Evolutionary conservation across 2,113 vertebrate genomes (phyloP).

Genomic region (Neodon shergylaensis): DNA sequence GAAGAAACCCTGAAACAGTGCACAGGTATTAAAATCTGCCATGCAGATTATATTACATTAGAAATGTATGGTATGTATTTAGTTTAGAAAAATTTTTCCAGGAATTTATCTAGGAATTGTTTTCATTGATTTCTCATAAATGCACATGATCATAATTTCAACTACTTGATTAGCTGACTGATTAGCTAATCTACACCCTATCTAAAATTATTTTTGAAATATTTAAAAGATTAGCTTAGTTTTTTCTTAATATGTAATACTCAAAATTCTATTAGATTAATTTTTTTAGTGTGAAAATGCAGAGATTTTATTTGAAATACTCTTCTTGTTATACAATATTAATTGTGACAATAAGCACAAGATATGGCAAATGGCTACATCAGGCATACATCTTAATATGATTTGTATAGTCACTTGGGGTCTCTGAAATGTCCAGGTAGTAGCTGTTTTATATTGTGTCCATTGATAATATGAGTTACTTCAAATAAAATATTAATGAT

Average conservation of each 20-base stretch:
- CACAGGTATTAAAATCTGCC: not conserved
- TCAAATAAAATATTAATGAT: slow-evolving; percentile 31
- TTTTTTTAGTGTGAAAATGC: not conserved
- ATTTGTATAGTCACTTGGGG: not conserved
- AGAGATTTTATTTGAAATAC: not conserved
- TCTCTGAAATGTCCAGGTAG: not conserved
- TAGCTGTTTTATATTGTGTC: not conserved
- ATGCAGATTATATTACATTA: not conserved
- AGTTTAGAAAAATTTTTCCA: no score
- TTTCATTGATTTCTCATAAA: not conserved
- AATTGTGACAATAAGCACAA: not conserved
- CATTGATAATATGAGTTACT: not conserved
- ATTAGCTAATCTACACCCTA: not conserved
- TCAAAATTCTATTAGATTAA: not conserved
- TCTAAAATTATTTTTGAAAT: not conserved
- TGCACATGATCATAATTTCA: not conserved
- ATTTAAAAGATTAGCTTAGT: not conserved
- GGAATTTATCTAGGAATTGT: not conserved
- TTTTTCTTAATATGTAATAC: not conserved
- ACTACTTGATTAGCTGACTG: not conserved
- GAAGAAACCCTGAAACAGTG: not conserved
- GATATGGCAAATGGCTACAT: not conserved
- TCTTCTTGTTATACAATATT: not conserved
- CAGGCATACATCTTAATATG: not conserved
- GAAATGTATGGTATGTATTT: not conserved